A percentile compares a stretch with the other conserved stretches of the same genome.
phyloP scores from a whole-genome alignment of 2,113 vertebrate species.

The Hyperoodon ampullatus region DNA sequence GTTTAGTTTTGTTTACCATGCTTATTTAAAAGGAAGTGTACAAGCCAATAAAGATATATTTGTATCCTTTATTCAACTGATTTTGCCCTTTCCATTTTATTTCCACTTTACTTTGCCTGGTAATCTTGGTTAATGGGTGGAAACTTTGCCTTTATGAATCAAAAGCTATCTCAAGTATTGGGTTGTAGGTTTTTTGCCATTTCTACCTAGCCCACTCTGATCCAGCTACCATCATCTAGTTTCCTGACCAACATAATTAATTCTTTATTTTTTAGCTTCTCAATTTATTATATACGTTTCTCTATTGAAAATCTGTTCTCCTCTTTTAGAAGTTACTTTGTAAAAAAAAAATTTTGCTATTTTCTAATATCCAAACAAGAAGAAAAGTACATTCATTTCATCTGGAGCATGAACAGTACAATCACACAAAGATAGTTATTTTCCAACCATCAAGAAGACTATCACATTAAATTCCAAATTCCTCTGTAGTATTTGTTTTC shows the following conservation, averaged over 20 bases:
- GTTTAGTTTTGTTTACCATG: neutral
- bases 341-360: neutral
- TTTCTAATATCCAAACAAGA: neutral
- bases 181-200: neutral
- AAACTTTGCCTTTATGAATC: neutral
- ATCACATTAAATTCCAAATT: conserved; percentile 16
- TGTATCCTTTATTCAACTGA: neutral
- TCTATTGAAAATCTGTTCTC: neutral
- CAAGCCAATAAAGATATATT: neutral
- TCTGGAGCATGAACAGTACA: neutral
- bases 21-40: neutral
- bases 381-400: neutral
- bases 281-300: neutral
- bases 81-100: neutral
- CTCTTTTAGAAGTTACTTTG: neutral
- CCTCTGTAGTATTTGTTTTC: conserved; percentile 23
- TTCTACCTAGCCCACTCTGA: neutral
- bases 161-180: neutral
- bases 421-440: neutral
- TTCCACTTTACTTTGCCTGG: neutral
- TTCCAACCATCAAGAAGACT: neutral
- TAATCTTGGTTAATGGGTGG: neutral
- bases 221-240: neutral
- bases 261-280: neutral
- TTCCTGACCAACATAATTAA: neutral